Base-by-base conservation (phyloP, 2,113 vertebrate species). In the Clinocottus analis region DNA sequence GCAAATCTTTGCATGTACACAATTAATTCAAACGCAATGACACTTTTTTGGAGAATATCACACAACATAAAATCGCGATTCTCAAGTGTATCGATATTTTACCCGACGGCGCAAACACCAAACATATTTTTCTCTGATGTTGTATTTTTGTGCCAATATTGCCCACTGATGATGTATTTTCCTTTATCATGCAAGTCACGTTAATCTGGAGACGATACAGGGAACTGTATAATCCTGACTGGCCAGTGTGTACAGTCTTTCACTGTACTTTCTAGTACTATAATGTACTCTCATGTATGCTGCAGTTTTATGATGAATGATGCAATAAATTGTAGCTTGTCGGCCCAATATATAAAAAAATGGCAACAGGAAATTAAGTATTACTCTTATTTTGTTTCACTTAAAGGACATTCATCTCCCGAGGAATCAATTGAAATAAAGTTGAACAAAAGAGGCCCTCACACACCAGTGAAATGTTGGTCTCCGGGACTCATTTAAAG, bases 381-480 rank as follows among this genome's bases (percentile, higher is more conserved):
- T 61, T 75, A 23, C 21, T 83, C 39, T 69, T 55, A 49, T 79
- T 85, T 23, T 39, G 33, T 73, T 83, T 80, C 47, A 37, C 59
- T 71, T 84, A 81, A 83, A 74, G 59, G 25, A 77, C 45, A 78
- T 76, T 75, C 27, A 66, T 78, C 70, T 72, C 69, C 56, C 63
- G 27, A 17, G 69, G 53, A 82, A 87, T 87, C 67, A 66, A 69
- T 91, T 84, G 86, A 47, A 79, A 84, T 82, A 61, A 70, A 81
- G 39, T 66, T 67, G 29, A 77, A 83, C 67, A 77, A 83, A 83
- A 39, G 85, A 37, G 39, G 43, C 31, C 47, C 25, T n/a, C 29
- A 51, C 79, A 77, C 61, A 72, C 70, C 75, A 65, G 61, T 85
- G 74, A 79, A 69, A 76, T 33, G 27, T 21, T 61, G 29, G 31